A percentile compares a stretch with the other conserved stretches of the same genome.
These are phyloP conservation scores for Leptinotarsa lineolata DNA, from an alignment of 1,140 invertebrate genomes.

Conservation along the genomic window DNA sequence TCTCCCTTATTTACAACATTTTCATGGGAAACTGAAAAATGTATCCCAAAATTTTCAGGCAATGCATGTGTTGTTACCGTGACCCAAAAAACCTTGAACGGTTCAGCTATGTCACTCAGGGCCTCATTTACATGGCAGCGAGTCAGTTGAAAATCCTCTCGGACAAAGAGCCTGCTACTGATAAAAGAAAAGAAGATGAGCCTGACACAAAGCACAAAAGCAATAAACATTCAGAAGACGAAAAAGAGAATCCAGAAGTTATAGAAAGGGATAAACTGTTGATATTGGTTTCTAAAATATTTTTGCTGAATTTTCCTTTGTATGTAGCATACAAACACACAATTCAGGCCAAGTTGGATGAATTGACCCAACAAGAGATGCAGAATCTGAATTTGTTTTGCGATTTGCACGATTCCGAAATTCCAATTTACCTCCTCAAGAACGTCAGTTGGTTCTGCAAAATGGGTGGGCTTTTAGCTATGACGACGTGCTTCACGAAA, in stretches of 20 bases:
- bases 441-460: conserved; percentile 93
- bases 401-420: conserved; percentile 90
- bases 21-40: not conserved
- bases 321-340: conserved; percentile 92
- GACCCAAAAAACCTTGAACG: conserved; percentile 89
- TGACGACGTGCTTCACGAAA: conserved; percentile 81
- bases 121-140: conserved; percentile 74
- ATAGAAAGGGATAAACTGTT: conserved; percentile 79
- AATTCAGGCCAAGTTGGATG: conserved; percentile 73
- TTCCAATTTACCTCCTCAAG: conserved; percentile 83
- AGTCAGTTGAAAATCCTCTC: conserved; percentile 74
- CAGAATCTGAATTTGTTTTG: conserved; percentile 80
- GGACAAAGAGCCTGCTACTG: conserved; percentile 54
- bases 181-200: conserved; percentile 39
- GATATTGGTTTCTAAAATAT: conserved; percentile 79
- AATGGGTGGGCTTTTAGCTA: conserved; percentile 81
- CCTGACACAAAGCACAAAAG: conserved; percentile 25
- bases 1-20: no score
- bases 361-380: conserved; percentile 77
- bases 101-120: conserved; percentile 83
- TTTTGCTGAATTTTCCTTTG: conserved; percentile 86
- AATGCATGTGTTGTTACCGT: conserved; percentile 91
- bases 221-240: conserved; percentile 40
- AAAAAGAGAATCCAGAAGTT: conserved; percentile 45
- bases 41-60: conserved; percentile 61